Percentiles rank a stretch among this genome's conserved stretches.
These are phyloP conservation scores for Steinernema hermaphroditum DNA, from an alignment of 2,888 invertebrate genomes.

Conservation along the genomic window DNA sequence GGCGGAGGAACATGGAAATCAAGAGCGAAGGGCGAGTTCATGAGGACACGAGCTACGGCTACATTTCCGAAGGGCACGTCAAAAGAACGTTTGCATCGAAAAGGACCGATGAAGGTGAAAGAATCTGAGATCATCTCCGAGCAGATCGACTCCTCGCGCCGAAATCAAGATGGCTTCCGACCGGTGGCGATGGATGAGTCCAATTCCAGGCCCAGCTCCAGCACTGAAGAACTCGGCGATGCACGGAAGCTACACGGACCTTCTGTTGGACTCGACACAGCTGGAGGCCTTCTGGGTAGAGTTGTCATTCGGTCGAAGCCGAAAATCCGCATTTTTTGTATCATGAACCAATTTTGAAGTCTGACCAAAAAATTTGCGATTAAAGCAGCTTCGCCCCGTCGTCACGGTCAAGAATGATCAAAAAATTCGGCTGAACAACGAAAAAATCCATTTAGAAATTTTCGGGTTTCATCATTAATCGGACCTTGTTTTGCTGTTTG, in stretches of 20 bases:
- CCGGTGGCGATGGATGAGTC: not conserved
- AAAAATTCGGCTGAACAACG: too few species aligned
- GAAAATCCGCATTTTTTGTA: too few species aligned
- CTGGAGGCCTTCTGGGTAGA: constrained; percentile 53
- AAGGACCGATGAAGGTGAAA: constrained; percentile 53
- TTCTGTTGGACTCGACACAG: constrained; percentile 47
- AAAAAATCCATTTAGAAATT: too few species aligned
- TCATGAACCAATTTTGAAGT: too few species aligned
- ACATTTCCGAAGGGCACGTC: constrained; percentile 16
- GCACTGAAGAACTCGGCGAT: constrained; percentile 45
- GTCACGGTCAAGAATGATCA: too few species aligned
- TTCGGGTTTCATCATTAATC: too few species aligned
- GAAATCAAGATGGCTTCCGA: too few species aligned
- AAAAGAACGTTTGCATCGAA: constrained; percentile 37
- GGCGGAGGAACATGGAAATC: constrained; percentile 5
- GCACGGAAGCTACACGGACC: constrained; percentile 49
- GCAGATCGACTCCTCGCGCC: not conserved
- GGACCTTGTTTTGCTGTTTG: too few species aligned
- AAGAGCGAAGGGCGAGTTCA: not conserved
- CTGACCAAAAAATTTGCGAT: too few species aligned
- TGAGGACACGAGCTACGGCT: not conserved
- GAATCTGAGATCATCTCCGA: constrained; percentile 42
- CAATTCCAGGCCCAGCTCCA: constrained; percentile 47
- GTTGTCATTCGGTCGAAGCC: too few species aligned
- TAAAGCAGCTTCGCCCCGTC: too few species aligned